phyloP scores from a whole-genome alignment of 2,113 vertebrate genomes.

The Choloepus hoffmanni region DNA sequence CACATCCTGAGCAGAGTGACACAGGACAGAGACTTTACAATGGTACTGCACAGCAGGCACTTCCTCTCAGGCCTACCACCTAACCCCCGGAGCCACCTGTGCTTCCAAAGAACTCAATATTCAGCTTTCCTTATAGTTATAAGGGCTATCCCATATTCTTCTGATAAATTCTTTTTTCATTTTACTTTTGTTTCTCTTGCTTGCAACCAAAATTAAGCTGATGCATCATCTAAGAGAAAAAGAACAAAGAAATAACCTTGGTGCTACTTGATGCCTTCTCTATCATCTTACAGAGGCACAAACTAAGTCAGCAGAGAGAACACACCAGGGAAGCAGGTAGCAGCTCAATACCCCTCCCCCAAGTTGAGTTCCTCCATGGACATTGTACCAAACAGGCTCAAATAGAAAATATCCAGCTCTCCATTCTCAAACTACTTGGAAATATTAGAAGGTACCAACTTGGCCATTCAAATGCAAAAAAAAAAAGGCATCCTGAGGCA shows the following conservation, averaged over 20 bases:
- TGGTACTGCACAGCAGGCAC: background rate
- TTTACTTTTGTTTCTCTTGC: slow-evolving; percentile 51
- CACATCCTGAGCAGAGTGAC: background rate
- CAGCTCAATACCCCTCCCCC: background rate
- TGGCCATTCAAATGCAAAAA: background rate
- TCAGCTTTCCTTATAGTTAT: background rate
- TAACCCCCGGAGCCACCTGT: background rate
- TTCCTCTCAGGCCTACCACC: background rate
- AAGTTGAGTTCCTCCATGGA: background rate
- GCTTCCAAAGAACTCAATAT: background rate
- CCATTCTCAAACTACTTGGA: slow-evolving; percentile 16
- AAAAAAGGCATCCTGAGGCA: background rate
- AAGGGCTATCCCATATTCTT: background rate
- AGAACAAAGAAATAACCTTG: background rate
- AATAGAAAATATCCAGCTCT: background rate
- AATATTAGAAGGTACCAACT: slow-evolving; percentile 10
- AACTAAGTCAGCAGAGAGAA: background rate
- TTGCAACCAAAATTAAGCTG: slow-evolving; percentile 18
- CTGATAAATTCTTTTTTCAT: background rate
- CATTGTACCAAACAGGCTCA: background rate
- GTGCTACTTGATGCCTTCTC: background rate
- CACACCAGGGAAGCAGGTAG: background rate
- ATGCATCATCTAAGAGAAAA: slow-evolving; percentile 17
- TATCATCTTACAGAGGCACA: background rate
- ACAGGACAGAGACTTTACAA: background rate